These are phyloP conservation scores for Drosophila dives DNA, from an alignment of 2,888 invertebrate species.

Conservation along the genomic window DNA sequence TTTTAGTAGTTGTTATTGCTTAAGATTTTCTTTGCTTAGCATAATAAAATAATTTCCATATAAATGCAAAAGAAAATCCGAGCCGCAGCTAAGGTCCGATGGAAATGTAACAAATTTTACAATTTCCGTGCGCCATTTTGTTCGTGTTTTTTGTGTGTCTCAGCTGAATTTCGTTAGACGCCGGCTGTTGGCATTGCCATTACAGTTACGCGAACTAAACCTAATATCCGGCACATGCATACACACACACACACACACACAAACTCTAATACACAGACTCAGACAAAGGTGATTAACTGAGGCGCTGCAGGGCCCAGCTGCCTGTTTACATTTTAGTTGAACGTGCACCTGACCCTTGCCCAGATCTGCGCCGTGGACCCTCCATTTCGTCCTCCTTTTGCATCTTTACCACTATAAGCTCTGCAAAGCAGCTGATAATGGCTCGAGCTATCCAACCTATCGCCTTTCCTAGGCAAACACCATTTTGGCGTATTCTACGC, in stretches of 20 bases:
- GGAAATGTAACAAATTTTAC: slow-evolving; percentile 74
- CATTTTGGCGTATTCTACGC: slow-evolving; percentile 49
- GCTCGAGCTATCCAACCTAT: slow-evolving; percentile 36
- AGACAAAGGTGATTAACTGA: slow-evolving; percentile 45
- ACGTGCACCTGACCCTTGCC: slow-evolving; percentile 65
- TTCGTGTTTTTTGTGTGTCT: slow-evolving; percentile 13
- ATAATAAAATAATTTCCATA: slow-evolving; percentile 63
- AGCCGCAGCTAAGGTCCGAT: slow-evolving; percentile 23
- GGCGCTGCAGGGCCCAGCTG: slow-evolving; percentile 28
- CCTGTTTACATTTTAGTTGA: slow-evolving; percentile 73
- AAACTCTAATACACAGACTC: not conserved
- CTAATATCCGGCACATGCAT: slow-evolving; percentile 66
- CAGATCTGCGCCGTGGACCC: slow-evolving; percentile 17
- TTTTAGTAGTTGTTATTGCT: slow-evolving; percentile 8
- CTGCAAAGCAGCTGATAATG: slow-evolving; percentile 74
- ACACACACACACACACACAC: slow-evolving; percentile 5
- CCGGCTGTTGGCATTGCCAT: slow-evolving; percentile 71
- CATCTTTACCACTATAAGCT: slow-evolving; percentile 53
- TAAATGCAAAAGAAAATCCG: slow-evolving; percentile 48
- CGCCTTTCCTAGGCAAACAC: slow-evolving; percentile 25
- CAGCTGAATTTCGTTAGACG: slow-evolving; percentile 51
- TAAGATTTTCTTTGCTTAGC: slow-evolving; percentile 30
- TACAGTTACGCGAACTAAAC: slow-evolving; percentile 71
- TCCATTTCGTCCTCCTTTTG: not conserved
- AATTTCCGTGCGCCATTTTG: slow-evolving; percentile 67